A percentile compares a stretch with the other conserved stretches of the same genome.
phyloP scores from a whole-genome alignment of 2,888 invertebrate species.

The Phyllotreta striolata region DNA sequence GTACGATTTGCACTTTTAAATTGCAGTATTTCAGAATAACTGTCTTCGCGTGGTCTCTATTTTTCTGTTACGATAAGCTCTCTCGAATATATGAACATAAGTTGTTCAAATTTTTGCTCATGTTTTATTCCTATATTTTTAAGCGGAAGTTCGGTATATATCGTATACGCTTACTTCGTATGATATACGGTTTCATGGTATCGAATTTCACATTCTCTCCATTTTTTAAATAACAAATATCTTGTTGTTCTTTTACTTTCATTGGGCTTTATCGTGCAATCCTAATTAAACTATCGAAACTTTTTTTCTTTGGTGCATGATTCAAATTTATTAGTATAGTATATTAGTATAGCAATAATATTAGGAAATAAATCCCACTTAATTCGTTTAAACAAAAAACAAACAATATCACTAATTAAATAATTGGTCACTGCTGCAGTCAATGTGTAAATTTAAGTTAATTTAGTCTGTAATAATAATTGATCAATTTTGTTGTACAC shows the following conservation, averaged over 20 bases:
- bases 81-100: conserved; percentile 29
- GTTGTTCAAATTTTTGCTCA: conserved; percentile 24
- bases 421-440: no score
- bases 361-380: no score
- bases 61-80: conserved; percentile 27
- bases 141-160: conserved; percentile 13
- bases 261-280: background rate
- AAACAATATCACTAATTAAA: no score
- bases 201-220: conserved; percentile 10
- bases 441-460: no score
- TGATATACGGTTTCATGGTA: conserved; percentile 15
- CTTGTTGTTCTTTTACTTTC: background rate
- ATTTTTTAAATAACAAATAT: conserved; percentile 11
- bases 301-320: no score
- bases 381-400: no score
- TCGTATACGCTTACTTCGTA: conserved; percentile 13
- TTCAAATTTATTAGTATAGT: no score
- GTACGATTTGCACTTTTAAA: conserved; percentile 46
- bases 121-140: conserved; percentile 24
- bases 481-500: no score
- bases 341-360: no score
- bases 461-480: no score
- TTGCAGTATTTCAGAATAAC: conserved; percentile 33
- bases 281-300: no score
- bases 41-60: conserved; percentile 24